Evolutionary conservation across 2,888 invertebrate genomes (phyloP).

Genomic region (Eupithecia tripunctaria): DNA sequence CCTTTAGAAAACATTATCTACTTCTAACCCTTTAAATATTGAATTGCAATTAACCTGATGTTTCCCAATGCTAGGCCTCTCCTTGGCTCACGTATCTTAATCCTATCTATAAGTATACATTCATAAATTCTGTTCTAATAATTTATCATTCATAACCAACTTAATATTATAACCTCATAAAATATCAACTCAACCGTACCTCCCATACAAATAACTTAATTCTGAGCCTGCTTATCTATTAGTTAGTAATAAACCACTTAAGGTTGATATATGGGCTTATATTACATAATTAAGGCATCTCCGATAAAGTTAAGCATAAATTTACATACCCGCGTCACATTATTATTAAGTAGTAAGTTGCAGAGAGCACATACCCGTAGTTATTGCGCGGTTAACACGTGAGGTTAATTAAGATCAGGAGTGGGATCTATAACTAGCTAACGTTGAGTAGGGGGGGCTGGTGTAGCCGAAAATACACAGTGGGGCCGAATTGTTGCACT

Average conservation of each 20-base stretch:
- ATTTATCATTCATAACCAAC: conserved; percentile 13
- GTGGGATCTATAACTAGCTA: conserved; percentile 72
- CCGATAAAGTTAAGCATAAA: conserved; percentile 73
- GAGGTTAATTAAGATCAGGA: conserved; percentile 82
- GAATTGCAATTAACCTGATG: no score
- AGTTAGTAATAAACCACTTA: conserved; percentile 52
- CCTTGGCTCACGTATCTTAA: no score
- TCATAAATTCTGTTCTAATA: neutral
- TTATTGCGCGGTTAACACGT: conserved; percentile 78
- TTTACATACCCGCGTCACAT: conserved; percentile 69
- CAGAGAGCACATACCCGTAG: conserved; percentile 61
- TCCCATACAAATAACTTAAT: conserved; percentile 39
- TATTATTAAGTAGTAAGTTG: conserved; percentile 70
- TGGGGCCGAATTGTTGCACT: no score
- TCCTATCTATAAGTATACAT: no score
- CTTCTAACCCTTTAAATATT: no score
- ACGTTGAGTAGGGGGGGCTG: conserved; percentile 40
- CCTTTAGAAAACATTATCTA: no score
- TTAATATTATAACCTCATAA: conserved; percentile 13
- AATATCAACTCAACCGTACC: conserved; percentile 23
- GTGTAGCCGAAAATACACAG: no score
- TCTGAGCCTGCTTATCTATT: conserved; percentile 44
- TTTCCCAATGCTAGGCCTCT: no score
- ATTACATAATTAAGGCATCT: conserved; percentile 67
- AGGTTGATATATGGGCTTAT: conserved; percentile 56